phyloP scores from a whole-genome alignment of 2,888 invertebrate species.

The Cephus nigrinus region DNA sequence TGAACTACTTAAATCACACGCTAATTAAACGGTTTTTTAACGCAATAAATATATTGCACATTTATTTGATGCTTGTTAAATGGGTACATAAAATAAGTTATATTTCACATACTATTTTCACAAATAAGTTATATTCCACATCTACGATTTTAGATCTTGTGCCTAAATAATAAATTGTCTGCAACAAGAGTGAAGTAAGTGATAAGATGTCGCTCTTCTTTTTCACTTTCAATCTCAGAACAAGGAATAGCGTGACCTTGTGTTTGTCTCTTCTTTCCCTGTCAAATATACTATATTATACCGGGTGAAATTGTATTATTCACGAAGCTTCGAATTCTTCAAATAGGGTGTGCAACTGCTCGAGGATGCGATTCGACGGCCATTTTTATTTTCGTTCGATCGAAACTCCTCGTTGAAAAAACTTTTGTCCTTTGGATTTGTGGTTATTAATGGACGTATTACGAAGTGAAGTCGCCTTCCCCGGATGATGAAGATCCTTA shows the following conservation, averaged over 20 bases:
- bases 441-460: constrained; percentile 27
- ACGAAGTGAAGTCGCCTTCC: neutral
- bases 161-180: neutral
- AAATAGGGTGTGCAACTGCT: neutral
- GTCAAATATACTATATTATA: neutral
- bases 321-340: neutral
- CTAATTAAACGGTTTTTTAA: too few relatives aligned
- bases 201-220: neutral
- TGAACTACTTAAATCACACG: too few relatives aligned
- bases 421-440: constrained; percentile 30
- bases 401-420: neutral
- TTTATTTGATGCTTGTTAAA: too few relatives aligned
- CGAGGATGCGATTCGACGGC: neutral
- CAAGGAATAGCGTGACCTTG: neutral
- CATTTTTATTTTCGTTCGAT: neutral
- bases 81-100: too few relatives aligned
- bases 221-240: neutral
- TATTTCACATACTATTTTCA: too few relatives aligned
- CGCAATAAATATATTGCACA: too few relatives aligned
- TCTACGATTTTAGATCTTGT: neutral
- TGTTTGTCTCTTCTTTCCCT: neutral
- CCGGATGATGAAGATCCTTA: constrained; percentile 26
- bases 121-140: too few relatives aligned
- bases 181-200: neutral
- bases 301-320: neutral